Evolutionary conservation across 2,113 vertebrate species (phyloP).

Genomic region (Grammomys dolichurus): DNA sequence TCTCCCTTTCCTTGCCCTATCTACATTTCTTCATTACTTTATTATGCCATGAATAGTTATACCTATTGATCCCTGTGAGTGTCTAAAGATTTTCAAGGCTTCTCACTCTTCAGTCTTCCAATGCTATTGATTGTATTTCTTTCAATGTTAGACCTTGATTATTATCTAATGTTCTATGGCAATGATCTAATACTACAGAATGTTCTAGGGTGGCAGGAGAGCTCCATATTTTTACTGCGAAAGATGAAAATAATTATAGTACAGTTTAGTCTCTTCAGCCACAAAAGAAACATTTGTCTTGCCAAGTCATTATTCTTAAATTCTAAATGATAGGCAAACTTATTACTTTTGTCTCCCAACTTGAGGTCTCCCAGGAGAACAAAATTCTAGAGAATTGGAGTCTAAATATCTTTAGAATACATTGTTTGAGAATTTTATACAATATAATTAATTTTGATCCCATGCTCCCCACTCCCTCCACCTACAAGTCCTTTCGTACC

Average conservation of each 20-base stretch:
- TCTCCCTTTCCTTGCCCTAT: background rate
- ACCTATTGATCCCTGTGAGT: background rate
- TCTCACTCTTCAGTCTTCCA: background rate
- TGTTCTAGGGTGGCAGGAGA: background rate
- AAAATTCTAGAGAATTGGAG: background rate
- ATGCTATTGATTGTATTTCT: background rate
- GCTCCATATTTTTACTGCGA: background rate
- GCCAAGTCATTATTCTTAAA: background rate
- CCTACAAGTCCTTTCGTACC: background rate
- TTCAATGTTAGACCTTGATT: background rate
- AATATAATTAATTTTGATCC: background rate
- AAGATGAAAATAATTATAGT: background rate
- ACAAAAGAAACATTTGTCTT: background rate
- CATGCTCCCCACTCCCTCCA: accelerated
- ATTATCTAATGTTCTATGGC: background rate
- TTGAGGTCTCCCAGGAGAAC: background rate
- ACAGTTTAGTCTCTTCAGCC: background rate
- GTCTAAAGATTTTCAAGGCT: background rate
- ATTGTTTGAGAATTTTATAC: background rate
- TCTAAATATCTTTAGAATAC: background rate
- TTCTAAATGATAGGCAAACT: background rate
- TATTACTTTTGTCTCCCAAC: background rate
- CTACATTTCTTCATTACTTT: background rate
- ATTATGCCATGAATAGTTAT: background rate
- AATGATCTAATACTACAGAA: background rate